These are phyloP conservation scores for Psephotus haematonotus DNA, from an alignment of 2,113 vertebrate species.

Conservation along the genomic window DNA sequence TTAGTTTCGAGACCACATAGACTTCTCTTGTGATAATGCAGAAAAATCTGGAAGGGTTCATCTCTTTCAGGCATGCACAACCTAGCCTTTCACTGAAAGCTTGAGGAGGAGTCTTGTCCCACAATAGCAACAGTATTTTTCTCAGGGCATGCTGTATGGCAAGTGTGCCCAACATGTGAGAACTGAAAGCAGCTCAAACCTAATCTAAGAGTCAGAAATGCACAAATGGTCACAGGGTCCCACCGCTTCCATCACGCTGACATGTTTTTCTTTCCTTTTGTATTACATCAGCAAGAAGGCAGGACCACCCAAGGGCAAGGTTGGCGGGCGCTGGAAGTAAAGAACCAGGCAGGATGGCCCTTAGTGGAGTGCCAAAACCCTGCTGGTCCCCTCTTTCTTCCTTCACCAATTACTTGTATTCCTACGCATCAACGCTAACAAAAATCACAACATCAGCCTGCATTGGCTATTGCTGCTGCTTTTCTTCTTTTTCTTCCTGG, in stretches of 20 bases:
- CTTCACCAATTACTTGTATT: neutral
- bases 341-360: slow-evolving; percentile 27
- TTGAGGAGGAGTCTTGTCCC: neutral
- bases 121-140: neutral
- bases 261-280: neutral
- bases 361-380: neutral
- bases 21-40: neutral
- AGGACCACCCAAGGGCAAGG: slow-evolving; percentile 82
- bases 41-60: neutral
- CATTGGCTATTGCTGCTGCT: slow-evolving; percentile 47
- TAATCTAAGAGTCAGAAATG: neutral
- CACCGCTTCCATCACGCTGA: neutral
- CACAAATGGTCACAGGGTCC: neutral
- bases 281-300: slow-evolving; percentile 94
- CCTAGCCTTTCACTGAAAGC: neutral
- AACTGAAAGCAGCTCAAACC: neutral
- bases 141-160: neutral
- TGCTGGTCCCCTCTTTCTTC: slow-evolving; percentile 15
- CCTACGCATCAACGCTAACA: slow-evolving; percentile 5
- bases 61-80: neutral
- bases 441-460: slow-evolving; percentile 30
- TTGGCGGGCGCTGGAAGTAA: slow-evolving; percentile 94
- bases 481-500: slow-evolving; percentile 1
- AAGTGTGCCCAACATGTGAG: neutral
- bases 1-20: neutral